These are phyloP conservation scores for Elgaria multicarinata DNA, from an alignment of 2,113 vertebrate species.

Conservation along the genomic window DNA sequence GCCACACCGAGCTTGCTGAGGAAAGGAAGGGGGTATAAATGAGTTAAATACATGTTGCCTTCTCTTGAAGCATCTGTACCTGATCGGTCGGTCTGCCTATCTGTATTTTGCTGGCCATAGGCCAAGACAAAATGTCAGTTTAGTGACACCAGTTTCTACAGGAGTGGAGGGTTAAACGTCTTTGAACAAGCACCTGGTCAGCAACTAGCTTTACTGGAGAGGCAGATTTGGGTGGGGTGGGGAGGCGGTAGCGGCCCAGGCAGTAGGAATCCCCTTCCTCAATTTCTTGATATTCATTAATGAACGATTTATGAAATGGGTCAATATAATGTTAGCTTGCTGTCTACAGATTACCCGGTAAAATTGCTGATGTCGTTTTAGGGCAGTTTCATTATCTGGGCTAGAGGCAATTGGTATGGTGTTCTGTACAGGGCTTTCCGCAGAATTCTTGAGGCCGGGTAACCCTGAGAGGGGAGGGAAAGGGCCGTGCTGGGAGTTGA, in stretches of 20 bases:
- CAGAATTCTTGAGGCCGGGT: background rate
- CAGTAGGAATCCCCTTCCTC: background rate
- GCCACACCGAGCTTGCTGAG: too few relatives aligned
- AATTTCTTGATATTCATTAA: background rate
- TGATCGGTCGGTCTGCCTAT: too few relatives aligned
- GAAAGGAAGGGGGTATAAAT: too few relatives aligned
- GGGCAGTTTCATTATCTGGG: background rate
- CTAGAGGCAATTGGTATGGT: background rate
- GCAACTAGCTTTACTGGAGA: background rate
- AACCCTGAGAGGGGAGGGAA: too few relatives aligned
- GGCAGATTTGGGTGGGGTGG: background rate
- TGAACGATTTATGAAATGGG: background rate
- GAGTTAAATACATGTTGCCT: background rate
- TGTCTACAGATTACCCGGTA: background rate
- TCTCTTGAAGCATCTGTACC: fast-evolving
- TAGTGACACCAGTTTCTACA: background rate
- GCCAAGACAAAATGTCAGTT: background rate
- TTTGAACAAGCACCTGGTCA: background rate
- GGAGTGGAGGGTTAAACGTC: background rate
- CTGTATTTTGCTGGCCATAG: too few relatives aligned
- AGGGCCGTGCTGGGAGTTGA: too few relatives aligned
- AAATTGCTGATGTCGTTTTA: background rate
- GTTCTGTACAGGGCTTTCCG: background rate
- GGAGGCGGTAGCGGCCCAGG: background rate
- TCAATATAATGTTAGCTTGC: too few relatives aligned